These are phyloP conservation scores for Scaeva pyrastri DNA, from an alignment of 2,888 invertebrate genomes.

Conservation along the genomic window DNA sequence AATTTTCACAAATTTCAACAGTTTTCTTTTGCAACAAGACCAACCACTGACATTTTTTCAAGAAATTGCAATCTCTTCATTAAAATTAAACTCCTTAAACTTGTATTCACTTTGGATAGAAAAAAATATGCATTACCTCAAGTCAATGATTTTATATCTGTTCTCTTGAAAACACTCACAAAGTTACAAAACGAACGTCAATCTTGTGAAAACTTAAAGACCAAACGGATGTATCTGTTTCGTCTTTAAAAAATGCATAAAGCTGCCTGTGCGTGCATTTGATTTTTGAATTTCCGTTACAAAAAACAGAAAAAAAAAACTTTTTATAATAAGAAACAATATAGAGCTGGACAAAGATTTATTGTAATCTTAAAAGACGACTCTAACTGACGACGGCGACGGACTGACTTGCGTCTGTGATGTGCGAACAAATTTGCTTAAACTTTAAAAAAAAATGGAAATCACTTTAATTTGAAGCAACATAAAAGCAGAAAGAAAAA, in stretches of 20 bases:
- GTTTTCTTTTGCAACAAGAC: neutral
- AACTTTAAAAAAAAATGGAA: conserved; percentile 24
- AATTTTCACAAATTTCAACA: neutral
- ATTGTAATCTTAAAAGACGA: neutral
- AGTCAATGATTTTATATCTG: conserved; percentile 33
- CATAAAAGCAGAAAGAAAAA: too few relatives aligned
- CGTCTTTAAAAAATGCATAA: conserved; percentile 37
- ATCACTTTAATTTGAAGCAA: conserved; percentile 7
- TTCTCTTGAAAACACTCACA: conserved; percentile 41
- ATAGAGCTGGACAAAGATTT: conserved; percentile 7
- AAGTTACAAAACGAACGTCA: neutral
- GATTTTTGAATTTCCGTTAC: conserved; percentile 70
- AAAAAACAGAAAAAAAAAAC: conserved; percentile 18
- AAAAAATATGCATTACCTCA: neutral
- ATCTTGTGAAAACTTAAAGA: conserved; percentile 1
- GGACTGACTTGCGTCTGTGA: conserved; percentile 7
- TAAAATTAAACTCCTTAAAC: neutral
- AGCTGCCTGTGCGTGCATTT: conserved; percentile 66
- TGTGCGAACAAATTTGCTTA: conserved; percentile 38
- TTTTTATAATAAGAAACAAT: too few relatives aligned
- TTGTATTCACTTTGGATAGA: conserved; percentile 5
- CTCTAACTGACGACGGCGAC: neutral
- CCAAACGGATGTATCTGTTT: conserved; percentile 49
- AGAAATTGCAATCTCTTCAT: conserved; percentile 16
- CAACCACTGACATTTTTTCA: neutral